Evolutionary conservation across 2,888 invertebrate genomes (phyloP), one percentile per base, ranked within the genome.

Genomic region (Thecocarcelia acutangulata): DNA sequence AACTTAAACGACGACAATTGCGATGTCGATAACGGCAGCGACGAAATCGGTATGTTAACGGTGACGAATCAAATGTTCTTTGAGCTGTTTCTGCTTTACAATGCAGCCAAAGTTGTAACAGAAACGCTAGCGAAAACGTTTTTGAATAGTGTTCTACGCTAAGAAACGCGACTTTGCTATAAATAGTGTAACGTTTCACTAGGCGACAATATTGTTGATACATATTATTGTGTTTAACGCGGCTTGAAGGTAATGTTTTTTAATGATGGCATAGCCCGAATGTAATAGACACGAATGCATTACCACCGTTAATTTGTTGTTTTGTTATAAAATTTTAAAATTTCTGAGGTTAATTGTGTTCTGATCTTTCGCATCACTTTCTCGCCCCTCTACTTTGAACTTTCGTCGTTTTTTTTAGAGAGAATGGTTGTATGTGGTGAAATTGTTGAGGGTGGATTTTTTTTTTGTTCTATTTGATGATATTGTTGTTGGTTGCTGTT

Each of bases 251-350:
- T 75, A 66, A 76, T 56, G 76, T 80, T 74, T 77, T 50, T 73
- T 84, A 85, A 64, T 87, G 86, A 87, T 46, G 19, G n/a, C 61
- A 66, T 50, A 61, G 52, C 48, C 63, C 15, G 72, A 73, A 28
- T 42, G 61, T 72, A 73, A 73, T n/a, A 24, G 17, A 58, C 63
- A 54, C 79, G 77, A 75, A 59, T 48, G 78, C 82, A 82, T 82
- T 75, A 74, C 74, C 74, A 74, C 74, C 74, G 74, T 66, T 33
- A 54, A 33, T 19, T n/a, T 46, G n/a, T 24, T 9, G 9, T 17
- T 19, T n/a, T 46, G 48, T 54, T 64, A 52, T n/a, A 17, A 68
- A 44, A 58, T 17, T 66, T 9, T 24, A 48, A 21, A 24, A 40
- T 54, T 64, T 24, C 24, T 24, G 24, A 24, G 24, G 24, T 24